These are phyloP conservation scores for Paramormyrops hopkinsi DNA, from an alignment of 2,797 vertebrate genomes.

Conservation along the genomic window DNA sequence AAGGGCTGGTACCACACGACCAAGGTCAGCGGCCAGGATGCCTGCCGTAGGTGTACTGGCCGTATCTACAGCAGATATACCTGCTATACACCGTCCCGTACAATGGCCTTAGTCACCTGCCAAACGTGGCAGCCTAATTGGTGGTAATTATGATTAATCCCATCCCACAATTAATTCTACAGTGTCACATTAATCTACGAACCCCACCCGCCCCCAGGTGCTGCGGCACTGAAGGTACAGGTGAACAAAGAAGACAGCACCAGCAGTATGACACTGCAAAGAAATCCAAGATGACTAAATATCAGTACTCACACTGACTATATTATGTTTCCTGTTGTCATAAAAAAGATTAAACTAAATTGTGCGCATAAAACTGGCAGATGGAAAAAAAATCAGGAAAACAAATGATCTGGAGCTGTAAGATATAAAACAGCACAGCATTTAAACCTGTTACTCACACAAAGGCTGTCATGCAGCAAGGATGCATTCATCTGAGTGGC, in stretches of 20 bases:
- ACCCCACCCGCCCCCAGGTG: neutral
- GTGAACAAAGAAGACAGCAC: neutral
- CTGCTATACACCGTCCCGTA: neutral
- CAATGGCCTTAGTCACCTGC: neutral
- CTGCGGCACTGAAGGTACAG: neutral
- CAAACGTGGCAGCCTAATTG: neutral
- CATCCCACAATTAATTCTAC: neutral
- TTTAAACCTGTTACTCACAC: conserved; percentile 36
- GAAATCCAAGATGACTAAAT: conserved; percentile 19
- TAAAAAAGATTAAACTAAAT: conserved; percentile 34
- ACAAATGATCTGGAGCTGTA: conserved; percentile 39
- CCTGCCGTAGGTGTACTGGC: neutral
- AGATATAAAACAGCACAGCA: conserved; percentile 33
- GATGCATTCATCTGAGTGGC: conserved; percentile 32
- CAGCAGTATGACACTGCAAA: conserved; percentile 28
- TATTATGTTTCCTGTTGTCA: conserved; percentile 31
- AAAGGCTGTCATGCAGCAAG: conserved; percentile 26
- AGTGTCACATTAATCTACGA: neutral
- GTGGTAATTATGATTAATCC: conserved; percentile 5
- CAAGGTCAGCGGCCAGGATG: neutral
- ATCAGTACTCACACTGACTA: conserved; percentile 22
- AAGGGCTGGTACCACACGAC: neutral
- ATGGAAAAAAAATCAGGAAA: conserved; percentile 15
- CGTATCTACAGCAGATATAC: neutral
- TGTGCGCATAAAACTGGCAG: conserved; percentile 23